These are phyloP conservation scores for Dolichallabes microphthalmus DNA, from an alignment of 2,113 vertebrate genomes.

Conservation along the genomic window DNA sequence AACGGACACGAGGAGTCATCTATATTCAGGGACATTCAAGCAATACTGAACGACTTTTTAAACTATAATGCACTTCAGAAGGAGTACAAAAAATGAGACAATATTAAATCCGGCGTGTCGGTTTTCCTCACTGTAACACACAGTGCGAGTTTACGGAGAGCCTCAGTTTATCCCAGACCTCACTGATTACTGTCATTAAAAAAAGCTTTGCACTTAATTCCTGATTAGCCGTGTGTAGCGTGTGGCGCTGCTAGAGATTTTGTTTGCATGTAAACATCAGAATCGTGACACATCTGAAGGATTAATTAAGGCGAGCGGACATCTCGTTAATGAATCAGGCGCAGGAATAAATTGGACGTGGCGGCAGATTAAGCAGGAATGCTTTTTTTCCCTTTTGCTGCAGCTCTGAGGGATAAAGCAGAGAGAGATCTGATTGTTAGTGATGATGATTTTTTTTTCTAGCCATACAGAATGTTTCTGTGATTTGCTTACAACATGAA, in stretches of 20 bases:
- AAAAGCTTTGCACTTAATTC: constrained; percentile 37
- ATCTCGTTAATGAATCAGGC: constrained; percentile 55
- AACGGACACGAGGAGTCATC: constrained; percentile 69
- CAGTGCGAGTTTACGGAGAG: background rate
- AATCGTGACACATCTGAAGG: constrained; percentile 54
- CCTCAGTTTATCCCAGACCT: background rate
- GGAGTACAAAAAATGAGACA: background rate
- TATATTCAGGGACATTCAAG: constrained; percentile 39
- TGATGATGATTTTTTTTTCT: background rate
- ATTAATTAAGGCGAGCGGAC: constrained; percentile 56
- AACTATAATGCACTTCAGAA: constrained; percentile 1
- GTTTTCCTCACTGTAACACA: background rate
- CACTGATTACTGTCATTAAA: constrained; percentile 33
- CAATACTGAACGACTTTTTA: constrained; percentile 19
- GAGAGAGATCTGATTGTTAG: constrained; percentile 53
- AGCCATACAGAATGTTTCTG: background rate
- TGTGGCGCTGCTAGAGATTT: constrained; percentile 42
- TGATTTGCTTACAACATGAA: background rate
- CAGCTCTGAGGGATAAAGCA: constrained; percentile 51
- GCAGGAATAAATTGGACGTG: constrained; percentile 51
- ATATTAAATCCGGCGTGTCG: background rate
- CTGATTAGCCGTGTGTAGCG: constrained; percentile 22
- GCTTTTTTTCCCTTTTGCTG: constrained; percentile 13
- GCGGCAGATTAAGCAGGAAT: constrained; percentile 53
- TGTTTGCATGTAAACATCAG: constrained; percentile 56